Evolutionary conservation across 2,888 invertebrate species (phyloP).

Genomic region (Volucella bombylans): DNA sequence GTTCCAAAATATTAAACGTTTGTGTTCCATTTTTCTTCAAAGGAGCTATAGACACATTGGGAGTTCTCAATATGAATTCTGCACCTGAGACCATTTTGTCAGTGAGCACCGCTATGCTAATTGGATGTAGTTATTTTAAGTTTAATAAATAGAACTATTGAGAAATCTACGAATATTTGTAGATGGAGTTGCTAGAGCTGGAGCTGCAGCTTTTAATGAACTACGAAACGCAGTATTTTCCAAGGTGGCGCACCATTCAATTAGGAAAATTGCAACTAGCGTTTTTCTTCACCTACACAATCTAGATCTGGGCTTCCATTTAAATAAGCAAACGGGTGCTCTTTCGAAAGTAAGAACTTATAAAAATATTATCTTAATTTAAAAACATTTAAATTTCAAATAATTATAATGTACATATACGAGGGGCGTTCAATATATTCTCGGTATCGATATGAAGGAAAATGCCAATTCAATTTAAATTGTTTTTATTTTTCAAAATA

Average conservation of each 20-base stretch:
- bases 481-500: too few relatives aligned
- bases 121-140: constrained; percentile 88
- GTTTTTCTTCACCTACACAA: constrained; percentile 98
- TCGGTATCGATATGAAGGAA: too few relatives aligned
- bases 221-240: constrained; percentile 98
- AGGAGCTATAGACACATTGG: constrained; percentile 94
- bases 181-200: constrained; percentile 97
- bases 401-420: too few relatives aligned
- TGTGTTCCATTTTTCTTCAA: constrained; percentile 98
- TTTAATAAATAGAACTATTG: not conserved
- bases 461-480: too few relatives aligned
- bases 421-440: too few relatives aligned
- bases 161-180: constrained; percentile 73
- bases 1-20: constrained; percentile 94
- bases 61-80: constrained; percentile 88
- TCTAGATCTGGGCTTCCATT: constrained; percentile 96
- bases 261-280: constrained; percentile 95
- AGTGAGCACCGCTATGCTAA: constrained; percentile 89
- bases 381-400: not conserved
- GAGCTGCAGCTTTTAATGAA: constrained; percentile 97
- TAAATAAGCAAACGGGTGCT: constrained; percentile 96
- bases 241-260: constrained; percentile 97
- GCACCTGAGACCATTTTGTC: constrained; percentile 92
- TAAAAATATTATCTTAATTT: not conserved
- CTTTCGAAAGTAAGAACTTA: constrained; percentile 89